Evolutionary conservation across 2,888 invertebrate genomes (phyloP), one percentile per base, ranked within the genome.

Genomic region (Agrochola circellaris): DNA sequence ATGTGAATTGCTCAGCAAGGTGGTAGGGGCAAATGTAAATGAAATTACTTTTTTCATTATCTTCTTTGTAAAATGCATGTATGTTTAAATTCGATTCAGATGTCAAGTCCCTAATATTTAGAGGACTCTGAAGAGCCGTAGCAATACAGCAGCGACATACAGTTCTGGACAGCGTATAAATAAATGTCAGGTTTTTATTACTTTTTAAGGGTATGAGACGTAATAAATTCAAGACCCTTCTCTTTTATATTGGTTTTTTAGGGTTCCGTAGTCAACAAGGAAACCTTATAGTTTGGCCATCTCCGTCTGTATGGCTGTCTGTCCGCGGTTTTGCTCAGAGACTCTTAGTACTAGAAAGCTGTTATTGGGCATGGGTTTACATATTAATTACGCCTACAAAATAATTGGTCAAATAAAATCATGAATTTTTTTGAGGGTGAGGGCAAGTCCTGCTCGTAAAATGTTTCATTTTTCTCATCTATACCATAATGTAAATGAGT

Each of bases 91-190:
- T 78, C 2, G 11, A 62, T 48, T 73, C 1, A 62, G 15, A 48
- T 79, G 56, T 51, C 67, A 62, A 56, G 62, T 38, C 15, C 34
- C 11, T 30, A n/a, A 68, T 64, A 68, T 74, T 78, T 38, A 62
- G n/a, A 58, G 42, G n/a, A 73, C 62, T n/a, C 56, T 60, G 45
- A 56, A 67, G 48, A 62, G 30, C 11, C 17, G 11, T 48, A 20
- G 4, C 3, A 61, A 34, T 6, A 51, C 20, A 58, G 3, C 20
- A 66, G 30, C 1, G 7, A 73, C 30, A 20, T 13, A 45, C 5
- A 30, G 30, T 23, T 51, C n/a, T 34, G 42, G 13, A 34, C 4
- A n/a, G 2, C 23, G 17, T 13, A n/a, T 20, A 62, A 45, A 75
- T 69, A 15, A 54, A 77, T n/a, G 48, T 58, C 17, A 42, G 11